Conservation (phyloP, 2,888 invertebrate species). For the Leucophenga maculata region DNA sequence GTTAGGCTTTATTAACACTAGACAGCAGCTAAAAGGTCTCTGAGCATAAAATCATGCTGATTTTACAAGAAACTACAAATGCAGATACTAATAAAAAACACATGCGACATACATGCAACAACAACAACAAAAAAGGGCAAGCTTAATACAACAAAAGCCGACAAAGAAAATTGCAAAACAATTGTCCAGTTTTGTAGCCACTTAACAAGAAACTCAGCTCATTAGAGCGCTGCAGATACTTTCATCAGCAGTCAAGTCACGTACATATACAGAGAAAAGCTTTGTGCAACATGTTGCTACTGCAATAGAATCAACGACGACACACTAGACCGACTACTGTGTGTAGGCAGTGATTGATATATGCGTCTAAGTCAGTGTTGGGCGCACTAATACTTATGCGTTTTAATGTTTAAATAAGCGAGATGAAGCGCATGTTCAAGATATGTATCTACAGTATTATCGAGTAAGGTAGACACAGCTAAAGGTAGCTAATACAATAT, state of each 20-base stretch:
- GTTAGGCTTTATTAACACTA: too few species aligned
- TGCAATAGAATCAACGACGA: not conserved
- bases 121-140: too few species aligned
- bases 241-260: not conserved
- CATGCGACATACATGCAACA: not conserved
- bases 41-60: not conserved
- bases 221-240: too few species aligned
- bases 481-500: constrained; percentile 30
- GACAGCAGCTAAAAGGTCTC: constrained; percentile 22
- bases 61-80: not conserved
- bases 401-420: too few species aligned
- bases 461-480: constrained; percentile 39
- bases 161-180: not conserved
- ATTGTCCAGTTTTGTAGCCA: constrained; percentile 3
- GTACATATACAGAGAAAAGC: not conserved
- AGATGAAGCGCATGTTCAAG: not conserved
- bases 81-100: constrained; percentile 7
- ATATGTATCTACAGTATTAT: constrained; percentile 31
- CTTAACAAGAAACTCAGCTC: not conserved
- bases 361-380: constrained; percentile 6
- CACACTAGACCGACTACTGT: not conserved
- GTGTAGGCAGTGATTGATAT: constrained; percentile 19
- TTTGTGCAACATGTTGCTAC: constrained; percentile 5
- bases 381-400: not conserved
- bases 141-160: too few species aligned